These are phyloP conservation scores for Lasioglossum zephyrum DNA, from an alignment of 2,888 invertebrate species.

Conservation along the genomic window DNA sequence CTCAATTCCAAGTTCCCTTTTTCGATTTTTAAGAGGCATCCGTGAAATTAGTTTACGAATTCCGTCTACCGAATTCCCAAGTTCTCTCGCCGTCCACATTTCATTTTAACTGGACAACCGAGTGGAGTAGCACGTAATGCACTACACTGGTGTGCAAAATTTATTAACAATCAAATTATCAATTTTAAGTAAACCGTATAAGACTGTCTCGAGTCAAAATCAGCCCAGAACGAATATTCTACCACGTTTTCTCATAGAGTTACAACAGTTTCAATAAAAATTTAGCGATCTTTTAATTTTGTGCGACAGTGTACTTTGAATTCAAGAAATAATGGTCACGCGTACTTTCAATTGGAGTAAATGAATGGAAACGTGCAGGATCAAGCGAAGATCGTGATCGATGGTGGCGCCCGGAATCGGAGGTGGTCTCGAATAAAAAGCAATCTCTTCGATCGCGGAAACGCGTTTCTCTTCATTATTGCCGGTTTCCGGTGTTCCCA, in stretches of 20 bases:
- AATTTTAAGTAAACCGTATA: too few species aligned
- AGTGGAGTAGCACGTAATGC: too few species aligned
- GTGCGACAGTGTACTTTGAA: background rate
- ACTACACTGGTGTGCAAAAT: too few species aligned
- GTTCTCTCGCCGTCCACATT: too few species aligned
- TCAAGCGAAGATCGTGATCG: background rate
- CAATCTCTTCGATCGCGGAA: background rate
- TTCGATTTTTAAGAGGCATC: too few species aligned
- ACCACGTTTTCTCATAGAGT: background rate
- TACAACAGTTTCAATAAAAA: background rate
- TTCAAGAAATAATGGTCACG: background rate
- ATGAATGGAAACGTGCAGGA: background rate
- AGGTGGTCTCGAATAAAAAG: background rate
- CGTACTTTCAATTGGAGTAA: background rate
- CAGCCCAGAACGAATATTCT: too few species aligned
- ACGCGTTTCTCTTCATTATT: conserved; percentile 5
- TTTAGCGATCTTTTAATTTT: background rate
- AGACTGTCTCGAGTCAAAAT: too few species aligned
- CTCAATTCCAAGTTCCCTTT: background rate
- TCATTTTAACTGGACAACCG: too few species aligned
- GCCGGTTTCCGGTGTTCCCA: background rate
- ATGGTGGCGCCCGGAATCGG: background rate
- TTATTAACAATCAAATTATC: too few species aligned
- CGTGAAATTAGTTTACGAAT: too few species aligned
- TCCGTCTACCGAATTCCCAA: too few species aligned